A percentile compares a stretch with the other conserved stretches of the same genome.
Conservation (phyloP, 2,888 invertebrate genomes). For the Protodeltote pygarga region DNA sequence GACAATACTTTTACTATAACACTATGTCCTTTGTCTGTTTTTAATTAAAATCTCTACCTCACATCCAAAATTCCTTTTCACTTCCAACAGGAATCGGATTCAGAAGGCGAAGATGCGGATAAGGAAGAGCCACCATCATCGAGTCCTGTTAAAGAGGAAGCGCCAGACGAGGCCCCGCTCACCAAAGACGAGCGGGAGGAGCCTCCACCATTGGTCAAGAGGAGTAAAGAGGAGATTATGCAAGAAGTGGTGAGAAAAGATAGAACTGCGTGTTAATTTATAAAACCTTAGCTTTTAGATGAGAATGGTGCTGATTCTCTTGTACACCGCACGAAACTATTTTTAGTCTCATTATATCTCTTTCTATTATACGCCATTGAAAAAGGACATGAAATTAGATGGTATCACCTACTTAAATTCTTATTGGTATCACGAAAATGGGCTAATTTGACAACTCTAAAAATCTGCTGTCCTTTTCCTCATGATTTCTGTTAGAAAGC, state of each 20-base stretch:
- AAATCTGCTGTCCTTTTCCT: too few species aligned
- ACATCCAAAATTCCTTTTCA: background rate
- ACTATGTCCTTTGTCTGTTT: background rate
- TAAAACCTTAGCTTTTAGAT: too few species aligned
- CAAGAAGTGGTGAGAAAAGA: conserved; percentile 87
- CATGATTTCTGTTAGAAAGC: too few species aligned
- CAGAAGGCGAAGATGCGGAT: conserved; percentile 73
- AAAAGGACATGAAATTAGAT: too few species aligned
- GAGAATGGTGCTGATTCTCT: too few species aligned
- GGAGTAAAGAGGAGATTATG: conserved; percentile 88
- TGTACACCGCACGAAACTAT: too few species aligned
- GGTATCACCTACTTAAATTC: too few species aligned
- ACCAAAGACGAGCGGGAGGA: conserved; percentile 45
- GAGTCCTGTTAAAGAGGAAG: conserved; percentile 38
- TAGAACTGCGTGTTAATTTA: background rate
- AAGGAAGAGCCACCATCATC: conserved; percentile 54
- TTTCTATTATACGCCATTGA: too few species aligned
- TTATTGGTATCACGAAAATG: too few species aligned
- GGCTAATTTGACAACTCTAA: too few species aligned
- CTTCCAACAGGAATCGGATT: conserved; percentile 84
- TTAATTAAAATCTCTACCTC: background rate
- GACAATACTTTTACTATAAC: too few species aligned
- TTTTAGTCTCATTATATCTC: too few species aligned
- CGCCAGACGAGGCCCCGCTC: conserved; percentile 16
- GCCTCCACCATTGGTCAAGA: conserved; percentile 68